A percentile compares a stretch with the other conserved stretches of the same genome.
phyloP scores from a whole-genome alignment of 2,797 vertebrate species.

The Acanthurus leucopareius region DNA sequence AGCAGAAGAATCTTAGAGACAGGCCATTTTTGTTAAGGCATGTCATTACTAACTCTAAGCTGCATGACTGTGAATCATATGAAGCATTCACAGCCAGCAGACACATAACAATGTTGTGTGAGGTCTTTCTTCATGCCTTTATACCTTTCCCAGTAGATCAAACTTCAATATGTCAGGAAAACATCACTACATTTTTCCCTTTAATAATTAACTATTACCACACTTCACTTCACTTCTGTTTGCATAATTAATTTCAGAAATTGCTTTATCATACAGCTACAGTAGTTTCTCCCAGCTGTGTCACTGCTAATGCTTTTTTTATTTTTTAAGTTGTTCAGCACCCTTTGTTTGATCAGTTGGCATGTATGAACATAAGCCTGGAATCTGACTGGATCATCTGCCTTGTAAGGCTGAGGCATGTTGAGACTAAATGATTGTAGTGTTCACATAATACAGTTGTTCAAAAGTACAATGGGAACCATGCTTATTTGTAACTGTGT shows the following conservation, averaged over 20 bases:
- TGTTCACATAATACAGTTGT: background rate
- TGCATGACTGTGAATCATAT: slow-evolving; percentile 20
- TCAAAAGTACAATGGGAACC: background rate
- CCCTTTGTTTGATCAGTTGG: background rate
- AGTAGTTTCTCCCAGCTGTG: background rate
- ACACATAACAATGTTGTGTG: background rate
- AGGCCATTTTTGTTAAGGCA: background rate
- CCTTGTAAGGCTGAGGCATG: background rate
- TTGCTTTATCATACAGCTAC: background rate
- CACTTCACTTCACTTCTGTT: background rate
- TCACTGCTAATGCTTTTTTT: background rate
- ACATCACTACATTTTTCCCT: background rate
- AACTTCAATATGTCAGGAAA: background rate
- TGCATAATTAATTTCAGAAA: background rate
- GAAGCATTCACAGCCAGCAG: background rate
- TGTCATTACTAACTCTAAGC: slow-evolving; percentile 9
- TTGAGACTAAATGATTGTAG: background rate
- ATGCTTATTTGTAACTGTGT: background rate
- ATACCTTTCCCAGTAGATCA: background rate
- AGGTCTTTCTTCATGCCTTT: background rate
- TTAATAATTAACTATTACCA: background rate
- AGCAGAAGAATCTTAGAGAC: background rate
- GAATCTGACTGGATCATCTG: slow-evolving; percentile 1
- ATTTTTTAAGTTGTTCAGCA: background rate
- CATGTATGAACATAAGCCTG: background rate